Percentiles rank a stretch among this genome's conserved stretches.
Conservation (phyloP, 2,113 vertebrate species). For the Rattus rattus region DNA sequence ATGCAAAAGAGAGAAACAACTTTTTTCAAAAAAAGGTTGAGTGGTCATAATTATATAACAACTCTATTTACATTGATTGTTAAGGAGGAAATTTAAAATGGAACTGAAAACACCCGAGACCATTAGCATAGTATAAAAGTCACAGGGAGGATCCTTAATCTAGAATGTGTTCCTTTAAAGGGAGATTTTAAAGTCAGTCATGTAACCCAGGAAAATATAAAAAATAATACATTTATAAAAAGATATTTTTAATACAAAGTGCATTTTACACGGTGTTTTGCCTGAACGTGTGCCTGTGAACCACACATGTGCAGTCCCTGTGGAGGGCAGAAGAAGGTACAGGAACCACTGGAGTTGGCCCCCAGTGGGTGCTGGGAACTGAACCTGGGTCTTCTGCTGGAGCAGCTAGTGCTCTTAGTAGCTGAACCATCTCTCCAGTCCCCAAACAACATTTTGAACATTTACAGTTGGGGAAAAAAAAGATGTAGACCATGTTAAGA, state of each 20-base stretch:
- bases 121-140: not conserved
- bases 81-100: constrained; percentile 39
- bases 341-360: not conserved
- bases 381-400: not conserved
- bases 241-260: not conserved
- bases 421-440: not conserved
- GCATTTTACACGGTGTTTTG: not conserved
- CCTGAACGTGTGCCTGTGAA: no score
- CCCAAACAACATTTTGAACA: constrained; percentile 33
- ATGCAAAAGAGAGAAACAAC: not conserved
- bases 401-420: not conserved
- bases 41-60: not conserved
- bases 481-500: not conserved
- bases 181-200: not conserved
- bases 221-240: not conserved
- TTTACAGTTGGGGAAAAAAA: not conserved
- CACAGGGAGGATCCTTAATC: not conserved
- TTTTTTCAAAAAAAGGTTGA: not conserved
- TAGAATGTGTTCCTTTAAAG: constrained; percentile 15
- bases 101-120: not conserved
- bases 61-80: not conserved
- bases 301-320: not conserved
- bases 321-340: not conserved
- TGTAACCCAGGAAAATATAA: not conserved
- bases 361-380: not conserved